Percentiles rank a stretch among this genome's conserved stretches.
phyloP scores from a whole-genome alignment of 2,113 vertebrate species.

The Gobius niger region DNA sequence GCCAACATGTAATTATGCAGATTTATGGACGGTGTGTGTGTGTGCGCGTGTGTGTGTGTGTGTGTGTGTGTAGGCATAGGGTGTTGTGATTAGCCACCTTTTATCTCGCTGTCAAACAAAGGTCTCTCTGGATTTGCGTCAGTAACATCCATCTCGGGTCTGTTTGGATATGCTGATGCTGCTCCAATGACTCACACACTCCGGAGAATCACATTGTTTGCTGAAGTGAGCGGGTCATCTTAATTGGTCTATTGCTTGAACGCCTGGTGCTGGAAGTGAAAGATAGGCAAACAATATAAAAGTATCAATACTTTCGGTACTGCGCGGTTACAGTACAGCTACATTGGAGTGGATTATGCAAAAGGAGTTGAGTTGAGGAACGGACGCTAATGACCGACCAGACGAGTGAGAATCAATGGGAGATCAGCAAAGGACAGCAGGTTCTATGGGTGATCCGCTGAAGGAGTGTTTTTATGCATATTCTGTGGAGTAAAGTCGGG shows the following conservation, averaged over 20 bases:
- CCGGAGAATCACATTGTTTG: conserved; percentile 34
- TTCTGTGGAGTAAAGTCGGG: no score
- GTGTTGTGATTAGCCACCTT: conserved; percentile 17
- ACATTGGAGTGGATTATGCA: no score
- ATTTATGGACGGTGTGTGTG: conserved; percentile 16
- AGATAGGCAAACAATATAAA: background rate
- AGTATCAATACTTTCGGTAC: background rate
- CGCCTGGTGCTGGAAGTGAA: background rate
- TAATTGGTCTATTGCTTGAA: conserved; percentile 6
- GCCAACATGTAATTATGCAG: conserved; percentile 37
- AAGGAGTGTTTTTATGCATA: no score
- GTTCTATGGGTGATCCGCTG: no score
- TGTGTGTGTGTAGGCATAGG: background rate
- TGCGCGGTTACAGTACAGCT: no score
- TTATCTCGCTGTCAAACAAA: background rate
- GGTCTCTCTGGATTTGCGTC: conserved; percentile 9
- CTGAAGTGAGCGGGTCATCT: conserved; percentile 32
- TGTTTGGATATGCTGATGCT: background rate
- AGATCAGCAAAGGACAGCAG: no score
- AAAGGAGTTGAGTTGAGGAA: no score
- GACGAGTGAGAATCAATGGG: no score
- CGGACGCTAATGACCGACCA: no score
- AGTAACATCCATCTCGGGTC: conserved; percentile 13
- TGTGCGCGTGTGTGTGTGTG: background rate
- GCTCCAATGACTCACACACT: conserved; percentile 23